Conservation (phyloP, 2,797 vertebrate species). For the Channallabes apus region DNA sequence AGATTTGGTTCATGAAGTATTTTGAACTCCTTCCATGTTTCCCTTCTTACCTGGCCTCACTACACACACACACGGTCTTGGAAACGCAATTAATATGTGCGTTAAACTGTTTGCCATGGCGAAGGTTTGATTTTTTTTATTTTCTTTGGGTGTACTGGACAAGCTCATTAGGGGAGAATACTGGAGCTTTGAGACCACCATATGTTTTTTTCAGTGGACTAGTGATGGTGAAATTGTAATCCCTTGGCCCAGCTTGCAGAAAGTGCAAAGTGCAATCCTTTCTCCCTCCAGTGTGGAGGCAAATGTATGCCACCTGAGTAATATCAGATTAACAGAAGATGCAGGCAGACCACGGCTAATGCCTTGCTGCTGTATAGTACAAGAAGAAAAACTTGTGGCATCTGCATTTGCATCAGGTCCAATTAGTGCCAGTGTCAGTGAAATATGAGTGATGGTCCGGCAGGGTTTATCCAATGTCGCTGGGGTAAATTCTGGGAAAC, state of each 20-base stretch:
- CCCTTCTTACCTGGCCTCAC: neutral
- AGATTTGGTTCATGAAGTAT: slow-evolving; percentile 47
- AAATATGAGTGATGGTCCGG: neutral
- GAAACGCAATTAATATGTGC: neutral
- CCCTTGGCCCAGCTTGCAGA: slow-evolving; percentile 32
- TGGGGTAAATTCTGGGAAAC: neutral
- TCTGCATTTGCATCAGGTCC: slow-evolving; percentile 1
- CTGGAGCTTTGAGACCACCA: slow-evolving; percentile 23
- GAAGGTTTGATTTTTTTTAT: neutral
- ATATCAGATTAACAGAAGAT: slow-evolving; percentile 26
- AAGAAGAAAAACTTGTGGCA: neutral
- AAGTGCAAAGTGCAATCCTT: slow-evolving; percentile 7
- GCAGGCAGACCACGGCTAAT: slow-evolving; percentile 13
- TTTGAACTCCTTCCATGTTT: slow-evolving; percentile 20
- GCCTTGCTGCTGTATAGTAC: slow-evolving; percentile 4
- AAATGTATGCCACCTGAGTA: slow-evolving; percentile 8
- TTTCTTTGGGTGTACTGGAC: slow-evolving; percentile 34
- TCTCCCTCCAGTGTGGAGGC: neutral
- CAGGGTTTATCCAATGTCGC: neutral
- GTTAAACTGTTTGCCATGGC: neutral
- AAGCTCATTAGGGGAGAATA: slow-evolving; percentile 20
- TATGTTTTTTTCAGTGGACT: slow-evolving; percentile 14
- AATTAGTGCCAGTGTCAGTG: neutral
- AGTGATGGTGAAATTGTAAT: slow-evolving; percentile 15
- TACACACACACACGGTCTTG: neutral